Evolutionary conservation across 2,113 vertebrate species (phyloP).

Genomic region (Phalacrocorax pelagicus): DNA sequence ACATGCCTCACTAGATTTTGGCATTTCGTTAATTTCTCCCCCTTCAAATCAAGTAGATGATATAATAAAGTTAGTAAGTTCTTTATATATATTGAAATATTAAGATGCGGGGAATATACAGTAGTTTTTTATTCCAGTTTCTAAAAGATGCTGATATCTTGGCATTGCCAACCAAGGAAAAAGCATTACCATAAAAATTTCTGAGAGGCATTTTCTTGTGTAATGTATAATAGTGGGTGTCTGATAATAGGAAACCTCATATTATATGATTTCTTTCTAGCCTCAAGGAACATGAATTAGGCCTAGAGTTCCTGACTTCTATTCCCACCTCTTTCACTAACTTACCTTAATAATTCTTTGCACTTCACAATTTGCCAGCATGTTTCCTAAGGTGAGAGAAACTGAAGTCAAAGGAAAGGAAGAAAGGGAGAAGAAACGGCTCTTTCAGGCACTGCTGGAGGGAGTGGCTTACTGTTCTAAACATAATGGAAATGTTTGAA

Average conservation of each 20-base stretch:
- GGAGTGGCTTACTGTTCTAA: background rate
- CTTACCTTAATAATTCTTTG: slow-evolving; percentile 21
- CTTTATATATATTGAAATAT: background rate
- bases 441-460: background rate
- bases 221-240: background rate
- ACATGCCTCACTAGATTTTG: background rate
- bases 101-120: background rate
- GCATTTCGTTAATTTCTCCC: slow-evolving; percentile 6
- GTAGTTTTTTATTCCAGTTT: background rate
- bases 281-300: background rate
- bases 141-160: background rate
- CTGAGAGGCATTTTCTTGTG: background rate
- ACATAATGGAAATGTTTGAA: background rate
- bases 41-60: background rate
- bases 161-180: background rate
- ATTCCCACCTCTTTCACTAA: background rate
- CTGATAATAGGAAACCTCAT: background rate
- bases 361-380: background rate
- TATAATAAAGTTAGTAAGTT: slow-evolving; percentile 1
- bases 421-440: background rate
- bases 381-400: background rate
- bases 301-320: background rate
- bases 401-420: background rate
- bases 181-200: slow-evolving; percentile 6
- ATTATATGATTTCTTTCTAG: background rate